Conservation (phyloP, 2,797 vertebrate species). For the Taeniopygia guttata region DNA sequence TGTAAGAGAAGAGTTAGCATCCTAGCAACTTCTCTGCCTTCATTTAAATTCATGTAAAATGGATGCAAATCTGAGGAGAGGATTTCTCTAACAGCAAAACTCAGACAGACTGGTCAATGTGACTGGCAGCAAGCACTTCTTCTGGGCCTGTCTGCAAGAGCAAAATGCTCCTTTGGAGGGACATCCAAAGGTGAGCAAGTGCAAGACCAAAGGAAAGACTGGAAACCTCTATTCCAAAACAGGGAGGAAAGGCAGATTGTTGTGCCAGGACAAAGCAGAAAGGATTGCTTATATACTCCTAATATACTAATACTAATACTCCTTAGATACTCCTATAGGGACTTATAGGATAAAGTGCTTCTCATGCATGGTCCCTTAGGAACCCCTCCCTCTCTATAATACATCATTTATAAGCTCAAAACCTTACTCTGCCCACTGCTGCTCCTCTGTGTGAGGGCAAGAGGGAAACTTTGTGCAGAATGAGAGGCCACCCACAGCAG, state of each 20-base stretch:
- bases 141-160: not conserved
- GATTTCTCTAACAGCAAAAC: not conserved
- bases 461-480: not conserved
- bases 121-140: not conserved
- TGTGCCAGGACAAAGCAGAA: not conserved
- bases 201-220: not conserved
- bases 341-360: not conserved
- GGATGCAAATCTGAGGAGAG: not conserved
- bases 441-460: not conserved
- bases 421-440: fast-evolving
- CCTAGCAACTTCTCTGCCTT: not conserved
- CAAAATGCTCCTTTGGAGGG: not conserved
- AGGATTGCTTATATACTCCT: not conserved
- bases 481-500: not conserved
- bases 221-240: not conserved
- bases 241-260: not conserved
- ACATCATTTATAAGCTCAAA: not conserved
- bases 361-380: not conserved
- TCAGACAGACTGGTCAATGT: not conserved
- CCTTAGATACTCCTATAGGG: not conserved
- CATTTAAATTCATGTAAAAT: constrained; percentile 1
- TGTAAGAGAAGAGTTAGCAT: not conserved
- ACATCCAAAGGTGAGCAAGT: not conserved
- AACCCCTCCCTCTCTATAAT: not conserved
- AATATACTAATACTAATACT: no score